Evolutionary conservation across 2,888 invertebrate genomes (phyloP).

Genomic region (Thereva nobilitata): DNA sequence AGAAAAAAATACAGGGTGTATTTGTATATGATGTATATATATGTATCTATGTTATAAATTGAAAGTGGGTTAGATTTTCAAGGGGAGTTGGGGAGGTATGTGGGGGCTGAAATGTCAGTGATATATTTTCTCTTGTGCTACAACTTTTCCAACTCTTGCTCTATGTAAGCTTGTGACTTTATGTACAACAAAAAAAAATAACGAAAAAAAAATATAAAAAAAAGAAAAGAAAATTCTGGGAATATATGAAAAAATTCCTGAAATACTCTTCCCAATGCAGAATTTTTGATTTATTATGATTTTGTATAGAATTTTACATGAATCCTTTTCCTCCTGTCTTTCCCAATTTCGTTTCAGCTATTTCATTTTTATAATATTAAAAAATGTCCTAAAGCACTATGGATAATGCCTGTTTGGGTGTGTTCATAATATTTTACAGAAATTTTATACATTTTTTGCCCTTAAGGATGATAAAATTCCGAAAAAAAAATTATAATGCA

Average conservation of each 20-base stretch:
- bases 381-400: too few relatives aligned
- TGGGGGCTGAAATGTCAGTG: slow-evolving; percentile 23
- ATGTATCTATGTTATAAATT: too few relatives aligned
- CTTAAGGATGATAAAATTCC: too few relatives aligned
- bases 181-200: neutral
- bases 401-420: too few relatives aligned
- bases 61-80: slow-evolving; percentile 13
- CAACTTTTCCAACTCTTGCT: slow-evolving; percentile 1
- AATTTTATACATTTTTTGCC: neutral
- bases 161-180: too few relatives aligned
- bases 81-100: slow-evolving; percentile 15
- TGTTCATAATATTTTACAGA: neutral
- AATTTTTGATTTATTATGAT: slow-evolving; percentile 36
- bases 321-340: slow-evolving; percentile 7
- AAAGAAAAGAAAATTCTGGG: neutral
- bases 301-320: slow-evolving; percentile 26
- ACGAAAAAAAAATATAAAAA: neutral
- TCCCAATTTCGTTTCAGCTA: slow-evolving; percentile 20
- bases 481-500: too few relatives aligned
- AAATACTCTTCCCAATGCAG: slow-evolving; percentile 28
- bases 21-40: too few relatives aligned
- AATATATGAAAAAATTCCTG: slow-evolving; percentile 23
- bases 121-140: slow-evolving; percentile 28
- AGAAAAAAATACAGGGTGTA: too few relatives aligned
- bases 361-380: too few relatives aligned